Evolutionary conservation across 2,113 vertebrate species (phyloP).

Genomic region (Zapornia atra): DNA sequence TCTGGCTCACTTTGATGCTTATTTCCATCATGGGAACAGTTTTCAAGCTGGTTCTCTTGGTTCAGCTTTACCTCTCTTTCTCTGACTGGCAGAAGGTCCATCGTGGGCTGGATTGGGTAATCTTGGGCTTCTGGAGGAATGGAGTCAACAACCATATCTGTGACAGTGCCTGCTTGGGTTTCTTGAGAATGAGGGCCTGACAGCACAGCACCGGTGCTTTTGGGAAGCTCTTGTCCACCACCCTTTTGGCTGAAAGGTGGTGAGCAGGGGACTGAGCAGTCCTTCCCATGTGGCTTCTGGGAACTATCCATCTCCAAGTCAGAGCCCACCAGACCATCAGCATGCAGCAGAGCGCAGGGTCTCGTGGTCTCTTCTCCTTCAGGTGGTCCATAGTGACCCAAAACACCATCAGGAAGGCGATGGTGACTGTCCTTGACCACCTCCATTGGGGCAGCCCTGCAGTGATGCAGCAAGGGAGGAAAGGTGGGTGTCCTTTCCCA

Average conservation of each 20-base stretch:
- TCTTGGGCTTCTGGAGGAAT: conserved; percentile 29
- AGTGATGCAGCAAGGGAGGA: not conserved
- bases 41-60: not conserved
- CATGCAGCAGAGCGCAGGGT: not conserved
- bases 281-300: not conserved
- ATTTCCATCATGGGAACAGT: not conserved
- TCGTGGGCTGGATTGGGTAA: conserved; percentile 22
- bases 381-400: not conserved
- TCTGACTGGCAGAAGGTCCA: conserved; percentile 10
- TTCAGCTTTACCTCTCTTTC: not conserved
- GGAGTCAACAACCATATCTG: not conserved
- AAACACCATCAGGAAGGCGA: not conserved
- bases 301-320: not conserved
- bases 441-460: fast-evolving
- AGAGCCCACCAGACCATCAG: not conserved
- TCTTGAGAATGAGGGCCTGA: conserved; percentile 25
- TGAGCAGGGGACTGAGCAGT: not conserved
- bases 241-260: not conserved
- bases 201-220: conserved; percentile 26
- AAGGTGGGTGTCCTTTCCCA: not conserved
- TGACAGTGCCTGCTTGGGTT: not conserved
- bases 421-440: fast-evolving
- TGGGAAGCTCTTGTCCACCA: not conserved
- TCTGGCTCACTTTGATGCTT: not conserved
- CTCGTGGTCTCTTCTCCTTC: not conserved